Percentiles rank a stretch among this genome's conserved stretches.
Conservation (phyloP, 2,888 invertebrate genomes). For the Stenodema calcarata region DNA sequence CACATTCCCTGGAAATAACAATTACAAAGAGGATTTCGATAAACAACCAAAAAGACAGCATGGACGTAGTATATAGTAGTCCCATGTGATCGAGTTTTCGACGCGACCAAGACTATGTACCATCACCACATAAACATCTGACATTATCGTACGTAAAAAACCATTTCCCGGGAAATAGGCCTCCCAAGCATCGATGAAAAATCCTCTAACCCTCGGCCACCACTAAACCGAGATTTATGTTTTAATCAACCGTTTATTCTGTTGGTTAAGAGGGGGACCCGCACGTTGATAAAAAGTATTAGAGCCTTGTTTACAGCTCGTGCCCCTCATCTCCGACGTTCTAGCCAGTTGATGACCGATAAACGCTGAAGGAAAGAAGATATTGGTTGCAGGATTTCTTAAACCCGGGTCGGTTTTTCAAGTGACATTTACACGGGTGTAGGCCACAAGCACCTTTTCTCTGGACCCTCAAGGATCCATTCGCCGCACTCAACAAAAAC, state of each 20-base stretch:
- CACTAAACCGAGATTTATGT: conserved; percentile 31
- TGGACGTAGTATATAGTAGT: no score
- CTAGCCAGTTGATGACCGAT: conserved; percentile 28
- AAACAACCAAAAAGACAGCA: no score
- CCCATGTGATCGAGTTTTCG: no score
- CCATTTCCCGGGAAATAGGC: background rate
- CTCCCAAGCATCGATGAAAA: background rate
- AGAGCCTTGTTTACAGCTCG: conserved; percentile 23
- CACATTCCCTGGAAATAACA: no score
- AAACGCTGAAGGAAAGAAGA: conserved; percentile 12
- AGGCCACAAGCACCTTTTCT: background rate
- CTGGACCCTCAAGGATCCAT: background rate
- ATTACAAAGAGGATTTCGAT: no score
- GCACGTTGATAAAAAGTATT: conserved; percentile 10
- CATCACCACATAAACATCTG: background rate
- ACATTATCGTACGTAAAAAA: background rate
- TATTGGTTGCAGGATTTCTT: background rate
- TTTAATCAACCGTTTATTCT: conserved; percentile 44
- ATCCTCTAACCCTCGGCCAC: background rate
- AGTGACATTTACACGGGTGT: background rate
- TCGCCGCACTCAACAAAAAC: background rate
- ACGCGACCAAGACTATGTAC: no score
- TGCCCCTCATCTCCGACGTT: background rate
- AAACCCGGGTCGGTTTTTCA: background rate
- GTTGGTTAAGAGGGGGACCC: background rate